phyloP scores from a whole-genome alignment of 1,140 invertebrate species.

The Diabrotica virgifera region DNA sequence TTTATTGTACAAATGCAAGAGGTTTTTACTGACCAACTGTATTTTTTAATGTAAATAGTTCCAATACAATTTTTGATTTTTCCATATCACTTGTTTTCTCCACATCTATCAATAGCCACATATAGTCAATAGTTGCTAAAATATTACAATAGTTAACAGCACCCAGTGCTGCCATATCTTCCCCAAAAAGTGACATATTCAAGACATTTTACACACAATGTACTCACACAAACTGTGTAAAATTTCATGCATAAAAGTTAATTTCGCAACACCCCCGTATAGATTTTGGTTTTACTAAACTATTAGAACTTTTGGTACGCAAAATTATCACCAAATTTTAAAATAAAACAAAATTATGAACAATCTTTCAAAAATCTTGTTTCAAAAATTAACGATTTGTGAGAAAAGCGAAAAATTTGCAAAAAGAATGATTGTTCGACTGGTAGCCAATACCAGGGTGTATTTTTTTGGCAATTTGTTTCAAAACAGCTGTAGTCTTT shows the following conservation, averaged over 20 bases:
- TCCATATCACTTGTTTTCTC: constrained; percentile 23
- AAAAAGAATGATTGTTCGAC: not conserved
- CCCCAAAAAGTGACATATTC: constrained; percentile 44
- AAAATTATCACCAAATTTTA: not conserved
- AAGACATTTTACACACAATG: constrained; percentile 34
- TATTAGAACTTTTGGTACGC: not conserved
- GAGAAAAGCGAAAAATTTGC: not conserved
- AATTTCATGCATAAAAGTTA: constrained; percentile 23
- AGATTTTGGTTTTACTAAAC: constrained; percentile 5
- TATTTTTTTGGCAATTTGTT: constrained; percentile 34
- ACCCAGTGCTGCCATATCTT: constrained; percentile 38
- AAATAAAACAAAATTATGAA: not conserved
- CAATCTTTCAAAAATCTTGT: not conserved
- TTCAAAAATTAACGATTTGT: too few relatives aligned
- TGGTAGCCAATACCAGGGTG: constrained; percentile 15
- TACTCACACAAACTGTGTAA: constrained; percentile 27
- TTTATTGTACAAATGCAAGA: too few relatives aligned
- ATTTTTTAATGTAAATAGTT: constrained; percentile 6
- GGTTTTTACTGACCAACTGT: too few relatives aligned
- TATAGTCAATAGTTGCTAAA: constrained; percentile 42
- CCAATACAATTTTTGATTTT: constrained; percentile 33
- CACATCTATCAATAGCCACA: constrained; percentile 37
- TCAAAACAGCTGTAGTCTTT: constrained; percentile 11
- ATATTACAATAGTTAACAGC: constrained; percentile 41
- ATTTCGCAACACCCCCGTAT: constrained; percentile 17